Conservation (phyloP, 37 sponge, comb jelly and placozoan genomes). For the Hormiphora californensis region DNA sequence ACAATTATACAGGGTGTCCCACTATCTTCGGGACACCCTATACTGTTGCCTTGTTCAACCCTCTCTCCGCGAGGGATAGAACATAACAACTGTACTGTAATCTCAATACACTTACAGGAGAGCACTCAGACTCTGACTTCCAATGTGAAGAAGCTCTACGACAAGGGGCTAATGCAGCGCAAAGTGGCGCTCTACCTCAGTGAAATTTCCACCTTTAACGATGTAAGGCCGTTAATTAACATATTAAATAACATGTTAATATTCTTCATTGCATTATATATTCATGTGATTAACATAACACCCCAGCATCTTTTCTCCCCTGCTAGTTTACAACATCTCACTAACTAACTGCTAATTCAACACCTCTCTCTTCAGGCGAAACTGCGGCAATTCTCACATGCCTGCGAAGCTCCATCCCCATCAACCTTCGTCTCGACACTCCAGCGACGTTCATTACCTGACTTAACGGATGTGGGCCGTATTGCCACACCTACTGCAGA, state of each 20-base stretch:
- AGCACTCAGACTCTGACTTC: not conserved
- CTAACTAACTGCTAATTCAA: not conserved
- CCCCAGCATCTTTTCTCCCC: not conserved
- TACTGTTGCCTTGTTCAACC: too few relatives aligned
- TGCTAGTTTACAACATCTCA: not conserved
- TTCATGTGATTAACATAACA: not conserved
- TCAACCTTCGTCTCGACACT: slow-evolving; percentile 22
- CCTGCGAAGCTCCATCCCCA: slow-evolving; percentile 51
- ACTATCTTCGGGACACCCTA: too few relatives aligned
- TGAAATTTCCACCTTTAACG: not conserved
- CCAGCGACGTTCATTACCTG: slow-evolving; percentile 23
- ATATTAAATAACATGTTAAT: not conserved
- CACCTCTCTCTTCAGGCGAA: not conserved
- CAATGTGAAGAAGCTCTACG: slow-evolving; percentile 42
- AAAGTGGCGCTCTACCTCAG: slow-evolving; percentile 45
- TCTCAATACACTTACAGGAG: not conserved
- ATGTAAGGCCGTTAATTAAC: not conserved
- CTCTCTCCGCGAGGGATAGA: too few relatives aligned
- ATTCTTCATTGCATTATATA: not conserved
- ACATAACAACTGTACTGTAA: too few relatives aligned
- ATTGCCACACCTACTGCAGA: not conserved
- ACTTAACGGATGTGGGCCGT: not conserved
- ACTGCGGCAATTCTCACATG: slow-evolving; percentile 33
- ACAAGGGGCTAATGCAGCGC: slow-evolving; percentile 49
- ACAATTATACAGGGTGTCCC: too few relatives aligned